These are phyloP conservation scores for Prenolepis imparis DNA, from an alignment of 2,888 invertebrate genomes.

Conservation along the genomic window DNA sequence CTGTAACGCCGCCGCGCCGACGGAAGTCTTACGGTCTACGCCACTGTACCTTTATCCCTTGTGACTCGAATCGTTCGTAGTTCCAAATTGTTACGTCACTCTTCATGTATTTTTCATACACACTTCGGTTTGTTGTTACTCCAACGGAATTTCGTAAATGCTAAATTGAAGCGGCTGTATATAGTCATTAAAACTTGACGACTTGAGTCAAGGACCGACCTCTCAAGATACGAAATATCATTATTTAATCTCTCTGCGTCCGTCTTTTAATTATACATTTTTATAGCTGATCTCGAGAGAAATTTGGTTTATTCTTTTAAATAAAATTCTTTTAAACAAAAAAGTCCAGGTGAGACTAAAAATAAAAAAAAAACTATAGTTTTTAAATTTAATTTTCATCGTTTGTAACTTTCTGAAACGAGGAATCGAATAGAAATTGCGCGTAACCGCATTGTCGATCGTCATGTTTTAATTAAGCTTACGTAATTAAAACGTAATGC, in stretches of 20 bases:
- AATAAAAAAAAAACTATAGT: background rate
- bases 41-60: conserved; percentile 34
- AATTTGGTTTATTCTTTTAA: background rate
- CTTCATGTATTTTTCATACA: conserved; percentile 44
- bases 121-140: background rate
- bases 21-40: conserved; percentile 13
- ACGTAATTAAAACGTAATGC: background rate
- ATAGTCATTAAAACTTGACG: background rate
- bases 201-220: background rate
- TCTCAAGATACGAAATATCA: background rate
- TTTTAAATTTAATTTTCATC: background rate
- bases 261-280: background rate
- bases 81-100: conserved; percentile 16
- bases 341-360: background rate
- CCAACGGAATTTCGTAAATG: background rate
- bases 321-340: background rate
- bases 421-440: conserved; percentile 31
- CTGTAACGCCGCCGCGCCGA: conserved; percentile 20
- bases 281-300: background rate
- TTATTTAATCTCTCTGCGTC: background rate
- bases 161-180: background rate
- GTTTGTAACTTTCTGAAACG: background rate
- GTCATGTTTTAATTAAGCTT: background rate
- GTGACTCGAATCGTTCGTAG: conserved; percentile 41
- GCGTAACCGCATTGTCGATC: conserved; percentile 25